Percentiles rank a stretch among this genome's conserved stretches.
Evolutionary conservation across 2,113 vertebrate species (phyloP).

Genomic region (Mellivora capensis): DNA sequence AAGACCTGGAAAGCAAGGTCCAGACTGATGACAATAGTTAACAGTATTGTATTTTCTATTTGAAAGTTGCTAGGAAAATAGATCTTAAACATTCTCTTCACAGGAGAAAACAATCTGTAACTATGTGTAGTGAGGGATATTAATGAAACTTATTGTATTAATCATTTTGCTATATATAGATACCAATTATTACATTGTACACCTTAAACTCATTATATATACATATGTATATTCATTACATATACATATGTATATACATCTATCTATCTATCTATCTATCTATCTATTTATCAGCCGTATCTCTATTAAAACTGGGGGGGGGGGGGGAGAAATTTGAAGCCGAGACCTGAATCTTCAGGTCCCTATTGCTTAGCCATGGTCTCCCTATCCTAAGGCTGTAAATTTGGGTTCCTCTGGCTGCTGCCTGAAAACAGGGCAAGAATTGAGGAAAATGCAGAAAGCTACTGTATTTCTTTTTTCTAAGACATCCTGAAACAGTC

Average conservation of each 20-base stretch:
- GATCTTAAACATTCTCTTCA: background rate
- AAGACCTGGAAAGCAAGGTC: background rate
- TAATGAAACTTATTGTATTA: background rate
- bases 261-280: too few species aligned
- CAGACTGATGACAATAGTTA: background rate
- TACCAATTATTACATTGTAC: background rate
- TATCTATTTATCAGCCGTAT: background rate
- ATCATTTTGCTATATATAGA: background rate
- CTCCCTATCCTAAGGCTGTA: background rate
- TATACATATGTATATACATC: too few species aligned
- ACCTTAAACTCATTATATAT: background rate
- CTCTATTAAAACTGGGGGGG: background rate
- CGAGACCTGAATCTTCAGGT: background rate
- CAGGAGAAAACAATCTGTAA: background rate
- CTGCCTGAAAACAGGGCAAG: background rate
- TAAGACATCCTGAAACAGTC: background rate
- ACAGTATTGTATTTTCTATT: background rate
- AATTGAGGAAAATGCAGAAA: background rate
- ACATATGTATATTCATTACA: too few species aligned
- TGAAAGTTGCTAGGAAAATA: background rate
- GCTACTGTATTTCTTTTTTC: background rate
- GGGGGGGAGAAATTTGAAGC: background rate
- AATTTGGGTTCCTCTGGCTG: background rate
- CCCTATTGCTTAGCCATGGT: background rate
- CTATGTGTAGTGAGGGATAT: background rate